Conservation (phyloP, 2,888 invertebrate species). For the Arrhopalites spinosus region DNA sequence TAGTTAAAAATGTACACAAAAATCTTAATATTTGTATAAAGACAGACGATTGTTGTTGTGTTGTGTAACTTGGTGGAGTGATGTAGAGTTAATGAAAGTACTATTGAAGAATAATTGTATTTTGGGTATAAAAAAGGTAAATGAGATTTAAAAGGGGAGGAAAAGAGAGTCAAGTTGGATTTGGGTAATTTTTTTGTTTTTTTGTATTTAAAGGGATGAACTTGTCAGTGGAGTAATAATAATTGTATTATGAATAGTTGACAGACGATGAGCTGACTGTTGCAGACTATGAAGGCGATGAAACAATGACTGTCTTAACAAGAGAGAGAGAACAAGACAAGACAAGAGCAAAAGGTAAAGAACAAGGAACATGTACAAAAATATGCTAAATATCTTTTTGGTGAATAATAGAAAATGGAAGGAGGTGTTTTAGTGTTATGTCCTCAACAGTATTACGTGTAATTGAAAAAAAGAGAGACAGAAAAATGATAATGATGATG, state of each 20-base stretch:
- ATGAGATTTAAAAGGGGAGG: background rate
- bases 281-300: too few relatives aligned
- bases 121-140: background rate
- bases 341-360: background rate
- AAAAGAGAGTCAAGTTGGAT: background rate
- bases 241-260: too few relatives aligned
- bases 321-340: background rate
- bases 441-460: background rate
- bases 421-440: constrained; percentile 20
- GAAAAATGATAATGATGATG: background rate
- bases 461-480: background rate
- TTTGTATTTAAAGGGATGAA: too few relatives aligned
- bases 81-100: background rate
- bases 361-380: background rate
- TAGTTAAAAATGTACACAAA: too few relatives aligned
- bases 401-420: constrained; percentile 4
- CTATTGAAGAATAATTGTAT: background rate
- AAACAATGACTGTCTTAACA: too few relatives aligned
- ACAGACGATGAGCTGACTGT: too few relatives aligned
- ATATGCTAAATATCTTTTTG: background rate
- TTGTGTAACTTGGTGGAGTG: background rate
- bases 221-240: too few relatives aligned
- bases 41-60: background rate
- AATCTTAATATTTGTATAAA: too few relatives aligned
- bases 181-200: too few relatives aligned